Percentiles rank a stretch among this genome's conserved stretches.
These are phyloP conservation scores for Machimus rusticus DNA, from an alignment of 2,888 invertebrate genomes.

Conservation along the genomic window DNA sequence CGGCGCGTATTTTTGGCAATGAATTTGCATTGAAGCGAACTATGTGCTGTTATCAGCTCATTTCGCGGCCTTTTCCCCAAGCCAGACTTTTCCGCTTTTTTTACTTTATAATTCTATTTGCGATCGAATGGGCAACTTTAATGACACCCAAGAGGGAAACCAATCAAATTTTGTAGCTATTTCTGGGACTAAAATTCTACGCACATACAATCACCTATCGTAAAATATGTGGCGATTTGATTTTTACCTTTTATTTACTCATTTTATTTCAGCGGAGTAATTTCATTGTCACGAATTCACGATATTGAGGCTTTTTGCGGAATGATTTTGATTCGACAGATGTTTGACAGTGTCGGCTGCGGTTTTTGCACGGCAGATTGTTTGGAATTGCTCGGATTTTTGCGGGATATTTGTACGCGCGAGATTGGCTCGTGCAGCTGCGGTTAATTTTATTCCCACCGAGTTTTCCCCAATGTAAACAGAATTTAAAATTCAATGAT, in stretches of 20 bases:
- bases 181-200: neutral
- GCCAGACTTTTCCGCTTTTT: neutral
- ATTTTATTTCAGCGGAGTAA: neutral
- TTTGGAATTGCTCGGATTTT: neutral
- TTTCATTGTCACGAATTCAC: neutral
- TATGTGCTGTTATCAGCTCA: slow-evolving; percentile 6
- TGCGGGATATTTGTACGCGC: neutral
- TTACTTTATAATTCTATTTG: neutral
- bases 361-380: neutral
- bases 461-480: neutral
- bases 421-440: neutral
- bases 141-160: neutral
- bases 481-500: neutral
- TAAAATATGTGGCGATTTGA: neutral
- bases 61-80: neutral
- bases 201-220: neutral
- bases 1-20: slow-evolving; percentile 33
- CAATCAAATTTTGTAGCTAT: neutral
- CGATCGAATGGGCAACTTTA: neutral
- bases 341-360: neutral
- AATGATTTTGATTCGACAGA: neutral
- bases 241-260: neutral
- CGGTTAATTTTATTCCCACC: neutral
- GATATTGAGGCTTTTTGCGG: neutral
- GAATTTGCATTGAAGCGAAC: slow-evolving; percentile 21